Evolutionary conservation across 1,140 invertebrate genomes (phyloP), one percentile per base, ranked within the genome.

Genomic region (Diorhabda elongata): DNA sequence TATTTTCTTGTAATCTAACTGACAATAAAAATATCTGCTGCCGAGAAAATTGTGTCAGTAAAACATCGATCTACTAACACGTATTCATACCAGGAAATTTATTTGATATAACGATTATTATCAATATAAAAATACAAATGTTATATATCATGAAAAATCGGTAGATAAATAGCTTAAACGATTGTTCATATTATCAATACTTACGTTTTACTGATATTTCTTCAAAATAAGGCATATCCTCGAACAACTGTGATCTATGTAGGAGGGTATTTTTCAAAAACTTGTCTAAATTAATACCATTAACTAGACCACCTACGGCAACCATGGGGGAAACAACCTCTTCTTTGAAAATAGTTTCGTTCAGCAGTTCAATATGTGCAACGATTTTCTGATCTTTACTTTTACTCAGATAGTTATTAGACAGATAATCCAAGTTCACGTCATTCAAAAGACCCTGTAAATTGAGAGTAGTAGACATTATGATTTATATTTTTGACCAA

Each of bases 371-470:
- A 3, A 78, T 69, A 11, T 64, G 69, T 5, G 69, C 69, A 7
- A 66, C 47, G 41, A 79, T 75, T 41, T 58, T 73, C 69, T 81
- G 80, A 61, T 76, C 57, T 70, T 72, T 74, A 0, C 74, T 73
- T 72, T 77, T 79, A 59, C 79, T 81, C 11, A 81, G 76, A 67
- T 81, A 81, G 52, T 80, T 79, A 57, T 78, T 52, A 9, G 68
- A 41, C 26, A 81, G 59, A 42, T 65, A 61, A 3, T 71, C 58
- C 41, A 79, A 42, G 44, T 76, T 73, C 3, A 74, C 65, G 41
- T 68, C 74, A 64, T 78, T 72, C 5, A 81, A 65, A 59, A 66
- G 70, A 58, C 76, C 78, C 74, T 79, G 44, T 42, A 76, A 76
- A 67, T 11, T 64, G 44, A 60, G 26, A 60, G 52, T 58, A 11